phyloP scores from a whole-genome alignment of 2,888 invertebrate species.

The Villa cingulata region DNA sequence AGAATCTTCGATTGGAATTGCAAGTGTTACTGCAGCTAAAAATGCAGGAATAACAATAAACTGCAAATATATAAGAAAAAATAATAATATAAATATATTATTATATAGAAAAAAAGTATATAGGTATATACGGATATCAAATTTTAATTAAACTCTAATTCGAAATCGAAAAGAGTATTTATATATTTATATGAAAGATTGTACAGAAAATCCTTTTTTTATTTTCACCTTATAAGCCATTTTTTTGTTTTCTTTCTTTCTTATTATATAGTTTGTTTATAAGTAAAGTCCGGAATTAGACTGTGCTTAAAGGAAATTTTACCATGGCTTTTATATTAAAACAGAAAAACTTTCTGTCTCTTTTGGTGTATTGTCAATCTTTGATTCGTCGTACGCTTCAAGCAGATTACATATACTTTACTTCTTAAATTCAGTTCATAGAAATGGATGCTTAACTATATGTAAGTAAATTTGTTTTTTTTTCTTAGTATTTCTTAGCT shows the following conservation, averaged over 20 bases:
- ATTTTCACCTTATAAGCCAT: conserved; percentile 6
- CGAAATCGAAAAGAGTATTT: too few relatives aligned
- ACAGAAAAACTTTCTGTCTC: neutral
- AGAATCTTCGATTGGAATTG: conserved; percentile 6
- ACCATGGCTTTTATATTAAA: neutral
- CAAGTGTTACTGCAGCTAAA: conserved; percentile 3
- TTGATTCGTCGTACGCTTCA: neutral
- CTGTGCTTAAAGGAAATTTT: neutral
- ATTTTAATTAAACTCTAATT: too few relatives aligned
- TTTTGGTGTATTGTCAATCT: neutral
- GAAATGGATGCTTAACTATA: neutral
- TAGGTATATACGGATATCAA: too few relatives aligned
- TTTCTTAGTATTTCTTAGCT: neutral
- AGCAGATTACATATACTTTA: too few relatives aligned
- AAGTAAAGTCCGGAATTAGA: neutral
- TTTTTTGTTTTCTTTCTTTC: too few relatives aligned
- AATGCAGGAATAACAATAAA: conserved; percentile 10
- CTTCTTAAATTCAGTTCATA: neutral
- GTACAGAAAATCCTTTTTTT: neutral
- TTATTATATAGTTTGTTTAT: neutral
- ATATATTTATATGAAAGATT: neutral
- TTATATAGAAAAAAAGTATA: too few relatives aligned
- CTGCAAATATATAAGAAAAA: conserved; percentile 5
- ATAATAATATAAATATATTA: too few relatives aligned
- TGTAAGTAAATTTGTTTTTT: too few relatives aligned